Evolutionary conservation across 23 tunicate genomes (phyloP), one percentile per base, ranked within the genome.

Genomic region (Halocynthia aurantium): DNA sequence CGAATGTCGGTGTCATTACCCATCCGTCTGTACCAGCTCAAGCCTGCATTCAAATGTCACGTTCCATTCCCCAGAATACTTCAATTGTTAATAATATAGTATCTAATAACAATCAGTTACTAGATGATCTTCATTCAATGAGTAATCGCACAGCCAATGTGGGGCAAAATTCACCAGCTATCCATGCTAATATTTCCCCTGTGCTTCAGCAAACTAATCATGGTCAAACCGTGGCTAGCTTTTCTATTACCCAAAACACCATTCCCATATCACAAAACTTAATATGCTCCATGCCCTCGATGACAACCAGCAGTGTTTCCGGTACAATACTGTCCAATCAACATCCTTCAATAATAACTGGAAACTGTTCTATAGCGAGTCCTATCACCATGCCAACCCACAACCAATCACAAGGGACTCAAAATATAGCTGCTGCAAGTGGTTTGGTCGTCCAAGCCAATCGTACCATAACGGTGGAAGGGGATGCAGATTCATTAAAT

Each of bases 11-110:
- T n/a, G 78, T 74, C 56, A 53, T 52, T 22, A 74, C 78, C 15
- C 78, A 54, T 8, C 31, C 78, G 18, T 62, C 22, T 0, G 64
- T 74, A 17, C 78, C 78, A 11, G 78, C 60, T 13, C 78, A 74
- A 74, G 62, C 78, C 56, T 64, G 56, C 13, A 74, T 74, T 13
- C 78, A 74, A 56, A 65, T 65, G 31, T 65, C 70, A 10, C 70
- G 70, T 20, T 65, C 70, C 70, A 51, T 74, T n/a, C 78, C 78
- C 56, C 78, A 74, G 22, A 74, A 22, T 54, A 21, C 78, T 10
- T 15, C 78, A 10, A 18, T 62, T 5, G 19, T 74, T 8, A 64
- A 54, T 5, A 74, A 53, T 18, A 55, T 54, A 22, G 56, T 74
- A 6, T 52, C 60, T 10, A 74, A 54, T 54, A 74, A 74, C 63